Evolutionary conservation across 2,888 invertebrate genomes (phyloP), one percentile per base, ranked within the genome.

Genomic region (Adelognathus sp.): DNA sequence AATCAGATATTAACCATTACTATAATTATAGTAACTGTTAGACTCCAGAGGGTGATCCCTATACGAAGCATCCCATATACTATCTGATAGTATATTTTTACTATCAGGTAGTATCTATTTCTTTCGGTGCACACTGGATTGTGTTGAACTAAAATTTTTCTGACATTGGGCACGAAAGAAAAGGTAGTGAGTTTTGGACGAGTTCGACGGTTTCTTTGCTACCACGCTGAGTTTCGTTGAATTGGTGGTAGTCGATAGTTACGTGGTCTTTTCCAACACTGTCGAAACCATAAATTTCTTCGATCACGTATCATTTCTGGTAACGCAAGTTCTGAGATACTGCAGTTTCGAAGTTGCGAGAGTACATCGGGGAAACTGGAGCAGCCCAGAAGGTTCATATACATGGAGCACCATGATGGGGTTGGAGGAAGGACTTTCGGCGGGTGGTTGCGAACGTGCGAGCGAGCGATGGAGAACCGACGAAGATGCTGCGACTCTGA

Each of bases 401-500:
- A 16, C 11, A 36, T 11, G 24, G 18, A 52, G 46, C n/a, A 0
- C 11, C 4, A 4, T 36, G 36, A 36, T 14, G 18, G 21, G 21
- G 21, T 2, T 7, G 46, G 21, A 46, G 21, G 46, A 24, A n/a
- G 46, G 46, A 69, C 4, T 29, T 21, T 11, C 16, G 3, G 27
- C 39, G 36, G 54, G 18, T 11, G 18, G 46, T 33, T 54, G 16
- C 11, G 46, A 46, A 46, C 21, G 56, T 66, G 54, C 44, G 80
- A 75, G 79, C n/a, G 78, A 83, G 80, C 64, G 81, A 81, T n/a
- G n/a, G 76, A 82, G 79, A 80, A 81, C 75, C 83, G 84, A 86
- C 83, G 86, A 88, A 89, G 89, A 89, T 87, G 87, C 87, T 84
- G 86, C 52, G 78, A 74, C 88, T 88, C 84, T n/a, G 88, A 87